These are phyloP conservation scores for Ciconia stormi DNA, from an alignment of 2,113 vertebrate species.

Conservation along the genomic window DNA sequence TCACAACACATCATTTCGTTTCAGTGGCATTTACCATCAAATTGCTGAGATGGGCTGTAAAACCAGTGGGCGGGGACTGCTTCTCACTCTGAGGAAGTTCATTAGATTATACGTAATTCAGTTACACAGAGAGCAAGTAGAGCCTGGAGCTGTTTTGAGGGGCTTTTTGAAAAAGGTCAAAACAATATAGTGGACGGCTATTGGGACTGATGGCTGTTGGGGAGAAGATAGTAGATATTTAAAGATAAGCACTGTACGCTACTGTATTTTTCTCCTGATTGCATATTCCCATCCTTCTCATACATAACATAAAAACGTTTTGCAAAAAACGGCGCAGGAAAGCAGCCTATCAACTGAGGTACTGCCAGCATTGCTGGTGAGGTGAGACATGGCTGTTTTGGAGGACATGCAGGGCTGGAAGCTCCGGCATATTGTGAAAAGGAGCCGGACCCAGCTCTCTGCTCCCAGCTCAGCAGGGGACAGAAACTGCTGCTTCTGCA, in stretches of 20 bases:
- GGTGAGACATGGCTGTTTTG: background rate
- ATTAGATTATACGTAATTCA: conserved; percentile 60
- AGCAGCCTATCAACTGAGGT: background rate
- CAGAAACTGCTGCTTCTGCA: background rate
- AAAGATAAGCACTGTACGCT: background rate
- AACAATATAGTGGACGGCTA: background rate
- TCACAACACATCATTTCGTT: conserved; percentile 1
- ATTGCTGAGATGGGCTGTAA: conserved; percentile 30
- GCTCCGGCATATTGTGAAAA: background rate
- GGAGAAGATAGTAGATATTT: background rate
- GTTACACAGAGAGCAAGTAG: conserved; percentile 27
- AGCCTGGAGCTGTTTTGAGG: conserved; percentile 36
- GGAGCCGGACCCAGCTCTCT: background rate
- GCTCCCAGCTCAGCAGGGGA: background rate
- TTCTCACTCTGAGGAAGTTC: conserved; percentile 49
- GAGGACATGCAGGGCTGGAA: background rate
- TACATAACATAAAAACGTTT: background rate
- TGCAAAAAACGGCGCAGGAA: background rate
- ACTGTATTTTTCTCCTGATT: background rate
- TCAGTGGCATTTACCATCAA: conserved; percentile 36
- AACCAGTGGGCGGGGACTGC: conserved; percentile 40
- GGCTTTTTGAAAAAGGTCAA: conserved; percentile 47
- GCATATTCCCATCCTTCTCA: background rate
- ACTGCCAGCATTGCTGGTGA: background rate
- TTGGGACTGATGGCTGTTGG: background rate